Evolutionary conservation across 1,140 invertebrate species (phyloP), one percentile per base, ranked within the genome.

Genomic region (Calycopis cecrops): DNA sequence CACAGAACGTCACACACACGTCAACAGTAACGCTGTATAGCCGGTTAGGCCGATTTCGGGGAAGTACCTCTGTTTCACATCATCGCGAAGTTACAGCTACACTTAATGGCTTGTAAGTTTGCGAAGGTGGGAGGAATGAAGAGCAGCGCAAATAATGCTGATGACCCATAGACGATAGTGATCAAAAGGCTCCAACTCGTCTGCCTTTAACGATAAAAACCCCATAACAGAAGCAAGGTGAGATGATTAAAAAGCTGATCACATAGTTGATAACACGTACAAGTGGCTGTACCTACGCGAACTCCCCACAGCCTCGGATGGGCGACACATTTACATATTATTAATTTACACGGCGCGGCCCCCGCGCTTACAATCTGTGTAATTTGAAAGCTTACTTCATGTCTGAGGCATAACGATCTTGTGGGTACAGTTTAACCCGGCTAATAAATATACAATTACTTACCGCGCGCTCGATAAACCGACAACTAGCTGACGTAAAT

Each of bases 311-410:
- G 59, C 52, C 65, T 67, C 65, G 51, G 67, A 67, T 66, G 67
- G 66, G 67, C 52, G 67, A 59, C 62, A 77, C 76, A 82, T 82
- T 82, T 82, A 76, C 79, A 82, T 82, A 76, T 77, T 82, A 82
- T 82, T 78, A 82, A 82, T 82, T 82, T 79, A 82, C 71, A 81
- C 69, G 63, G 71, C 65, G 69, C 63, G 66, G 65, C 62, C 62
- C 67, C 68, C 63, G 35, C 58, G 52, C 14, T 55, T 35, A 42
- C 65, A 49, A 49, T 49, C 48, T 49, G 48, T 49, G 28, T 49
- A 28, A 28, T 28, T 28, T 35, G 16, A 33, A 34, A 35, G 21
- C 21, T 34, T 49, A 14, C 3, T 49, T 14, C 28, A 49, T 9
- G 21, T 21, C n/a, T n/a, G 9, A 9, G 14, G 40, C 14, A n/a